Evolutionary conservation across 2,113 vertebrate species (phyloP).

Genomic region (cattle (Bos taurus)): ARS-UCD2.0 NC_037352.1:28044001-28044500

Average conservation of each 20-base stretch:
- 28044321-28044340: background rate
- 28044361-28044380: background rate
- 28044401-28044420: background rate
- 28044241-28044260: background rate
- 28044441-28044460: background rate
- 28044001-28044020: background rate
- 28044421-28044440: background rate
- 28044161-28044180: background rate
- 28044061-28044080: background rate
- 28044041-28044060: background rate
- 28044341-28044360: background rate
- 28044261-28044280: background rate
- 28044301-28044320: background rate
- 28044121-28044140: background rate
- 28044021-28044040: background rate
- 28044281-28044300: background rate
- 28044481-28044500: background rate
- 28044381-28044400: background rate
- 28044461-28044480: background rate
- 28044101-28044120: background rate
- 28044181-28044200: background rate
- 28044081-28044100: background rate
- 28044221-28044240: background rate
- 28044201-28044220: background rate
- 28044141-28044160: background rate